phyloP scores from a whole-genome alignment of 2,797 vertebrate species.

The Sebastes itinus region DNA sequence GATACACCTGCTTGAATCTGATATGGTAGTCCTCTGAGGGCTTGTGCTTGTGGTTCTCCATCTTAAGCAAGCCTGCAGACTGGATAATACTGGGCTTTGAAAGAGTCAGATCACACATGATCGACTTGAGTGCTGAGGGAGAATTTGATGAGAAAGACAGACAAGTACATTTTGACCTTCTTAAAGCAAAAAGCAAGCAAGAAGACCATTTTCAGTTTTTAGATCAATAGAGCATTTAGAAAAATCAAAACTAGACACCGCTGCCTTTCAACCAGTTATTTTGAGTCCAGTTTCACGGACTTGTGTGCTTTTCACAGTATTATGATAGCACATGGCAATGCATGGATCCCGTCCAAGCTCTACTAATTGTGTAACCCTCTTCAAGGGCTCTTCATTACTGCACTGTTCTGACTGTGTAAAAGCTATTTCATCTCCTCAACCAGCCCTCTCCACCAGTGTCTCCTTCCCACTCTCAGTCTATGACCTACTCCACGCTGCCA shows the following conservation, averaged over 20 bases:
- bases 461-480: slow-evolving; percentile 57
- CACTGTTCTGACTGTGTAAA: slow-evolving; percentile 54
- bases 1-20: neutral
- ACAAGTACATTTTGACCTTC: neutral
- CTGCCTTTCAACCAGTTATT: neutral
- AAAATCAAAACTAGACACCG: neutral
- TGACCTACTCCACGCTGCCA: slow-evolving; percentile 42
- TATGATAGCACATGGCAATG: slow-evolving; percentile 20
- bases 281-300: neutral
- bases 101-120: slow-evolving; percentile 8
- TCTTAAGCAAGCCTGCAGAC: neutral
- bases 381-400: slow-evolving; percentile 59
- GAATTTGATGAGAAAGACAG: slow-evolving; percentile 17
- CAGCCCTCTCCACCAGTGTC: slow-evolving; percentile 50
- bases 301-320: neutral
- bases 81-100: neutral
- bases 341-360: slow-evolving; percentile 42
- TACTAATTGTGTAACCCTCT: slow-evolving; percentile 60
- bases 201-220: neutral
- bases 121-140: slow-evolving; percentile 1
- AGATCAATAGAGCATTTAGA: neutral
- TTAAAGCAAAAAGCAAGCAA: neutral
- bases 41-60: neutral
- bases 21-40: neutral
- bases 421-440: slow-evolving; percentile 64